Base-by-base conservation (phyloP, 2,888 invertebrate genomes). In the Nowickia ferox region DNA sequence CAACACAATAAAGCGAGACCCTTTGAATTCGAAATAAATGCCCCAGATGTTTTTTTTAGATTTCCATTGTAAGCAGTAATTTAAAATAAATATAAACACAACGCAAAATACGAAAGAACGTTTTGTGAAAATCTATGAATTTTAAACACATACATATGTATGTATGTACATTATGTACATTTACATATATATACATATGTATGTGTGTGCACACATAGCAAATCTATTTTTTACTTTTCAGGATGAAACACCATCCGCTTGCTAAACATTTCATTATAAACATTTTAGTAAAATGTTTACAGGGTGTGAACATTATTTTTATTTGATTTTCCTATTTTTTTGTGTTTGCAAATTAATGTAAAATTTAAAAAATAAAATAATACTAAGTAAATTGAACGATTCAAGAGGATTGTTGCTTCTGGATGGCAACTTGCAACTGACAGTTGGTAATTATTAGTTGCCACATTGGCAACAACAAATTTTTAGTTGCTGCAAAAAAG, bases 41-140 rank as follows among this genome's bases (percentile, higher is more conserved):
- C 63, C 85, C 81, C 82, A 82, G 85, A 85, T 85, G 85, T 85
- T 81, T 66, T 78, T 72, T 55, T 13, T 72, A 68, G 77, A 81
- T 82, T 78, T 81, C 74, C 81, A 85, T 82, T 82, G 68, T 75
- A 65, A 53, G 61, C 51, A 51, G 78, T 63, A 63, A 55, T 71
- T 68, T 57, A 17, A 72, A 78, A 68, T 53, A 71, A 61, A 59
- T 51, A 55, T 55, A 74, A 61, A 63, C 53, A 53, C 19, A 59
- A 80, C 75, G 65, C 53, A 48, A 9, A 9, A 55, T 22, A 65
- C 0, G 44, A 55, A 84, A 71, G 76, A 59, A 48, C 11, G 10
- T 13, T 48, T 51, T 75, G 69, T 75, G 61, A 75, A 79, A 68
- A 72, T 76, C 30, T 76, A 13, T 19, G 44, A 30, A 30, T 30